Base-by-base conservation (phyloP, 1,140 invertebrate genomes). In the Drosophila seguyi region DNA sequence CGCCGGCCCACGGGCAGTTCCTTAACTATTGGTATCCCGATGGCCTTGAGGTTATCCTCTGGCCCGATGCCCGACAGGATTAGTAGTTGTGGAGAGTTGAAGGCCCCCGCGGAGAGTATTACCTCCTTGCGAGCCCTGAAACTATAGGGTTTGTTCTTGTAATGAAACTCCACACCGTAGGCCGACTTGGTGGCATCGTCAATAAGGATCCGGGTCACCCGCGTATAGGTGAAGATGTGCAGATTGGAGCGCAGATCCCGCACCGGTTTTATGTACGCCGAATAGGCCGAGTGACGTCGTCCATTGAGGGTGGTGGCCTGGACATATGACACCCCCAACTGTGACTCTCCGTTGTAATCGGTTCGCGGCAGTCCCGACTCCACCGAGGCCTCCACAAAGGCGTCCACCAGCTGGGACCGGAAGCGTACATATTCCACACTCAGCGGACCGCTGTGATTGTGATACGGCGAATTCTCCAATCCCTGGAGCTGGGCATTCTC, bases 41-140 rank as follows among this genome's bases (percentile, higher is more conserved):
- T 91, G 27, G 95, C 94, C 48, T 95, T 91, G 3, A 98, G 81
- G 68, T 95, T 93, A 39, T 93, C 80, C 80, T 93, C 94, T 13
- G 96, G 96, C 1, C 97, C 97, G 8, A 98, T 94, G 0, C 97
- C 97, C 2, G 96, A 97, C 0, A 97, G 93, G 95, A 97, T 96
- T 29, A 98, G 92, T 10, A 98, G 77, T 92, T 97, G 96, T 0
- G 97, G 96, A 1, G 96, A 96, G 87, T 96, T 96, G 38, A 97
- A 95, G 1, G 96, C 94, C 0, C 97, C 97, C 11, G 96, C 96
- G 38, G 95, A 95, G 10, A 96, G 50, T 38, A 96, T 95, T 0
- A 96, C 94, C 92, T 97, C 96, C 77, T 95, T 96, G n/a, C 90
- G 93, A 1, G 95, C 95, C 60, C 92, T 93, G 7, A 94, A 93